Conservation (phyloP, 2,888 invertebrate species). For the Nemoura dubitans region DNA sequence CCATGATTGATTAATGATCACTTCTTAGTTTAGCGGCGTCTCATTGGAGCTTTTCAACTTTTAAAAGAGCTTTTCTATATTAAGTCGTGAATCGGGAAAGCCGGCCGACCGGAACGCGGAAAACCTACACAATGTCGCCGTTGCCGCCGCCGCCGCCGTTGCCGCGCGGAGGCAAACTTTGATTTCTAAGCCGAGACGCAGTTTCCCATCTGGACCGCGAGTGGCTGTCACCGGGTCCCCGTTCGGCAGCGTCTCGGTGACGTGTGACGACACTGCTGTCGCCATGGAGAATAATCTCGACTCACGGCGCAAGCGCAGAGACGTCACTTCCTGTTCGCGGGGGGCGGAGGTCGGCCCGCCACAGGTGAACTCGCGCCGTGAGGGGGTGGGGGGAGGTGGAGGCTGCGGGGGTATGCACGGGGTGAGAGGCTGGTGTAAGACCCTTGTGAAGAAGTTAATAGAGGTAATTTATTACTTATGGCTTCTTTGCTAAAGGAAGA, state of each 20-base stretch:
- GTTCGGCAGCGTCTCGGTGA: not conserved
- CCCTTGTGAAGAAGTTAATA: conserved; percentile 38
- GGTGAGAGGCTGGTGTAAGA: not conserved
- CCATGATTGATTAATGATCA: not conserved
- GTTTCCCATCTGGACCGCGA: too few species aligned
- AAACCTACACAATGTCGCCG: not conserved
- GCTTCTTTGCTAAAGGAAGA: conserved; percentile 44
- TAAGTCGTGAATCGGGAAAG: not conserved
- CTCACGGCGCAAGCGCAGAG: not conserved
- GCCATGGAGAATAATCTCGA: conserved; percentile 40
- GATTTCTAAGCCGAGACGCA: not conserved
- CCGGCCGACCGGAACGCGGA: not conserved
- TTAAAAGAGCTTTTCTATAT: not conserved
- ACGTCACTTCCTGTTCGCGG: not conserved
- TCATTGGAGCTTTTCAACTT: not conserved
- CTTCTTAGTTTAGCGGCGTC: not conserved
- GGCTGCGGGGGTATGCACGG: not conserved
- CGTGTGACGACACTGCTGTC: not conserved
- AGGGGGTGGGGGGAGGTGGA: too few species aligned
- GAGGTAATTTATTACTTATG: conserved; percentile 48
- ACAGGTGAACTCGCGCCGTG: conserved; percentile 21
- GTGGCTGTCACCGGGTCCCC: too few species aligned
- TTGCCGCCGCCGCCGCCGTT: too few species aligned
- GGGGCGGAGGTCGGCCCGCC: not conserved
- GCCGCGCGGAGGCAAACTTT: not conserved